phyloP scores from a whole-genome alignment of 2,888 invertebrate genomes.

The Carcina quercana region DNA sequence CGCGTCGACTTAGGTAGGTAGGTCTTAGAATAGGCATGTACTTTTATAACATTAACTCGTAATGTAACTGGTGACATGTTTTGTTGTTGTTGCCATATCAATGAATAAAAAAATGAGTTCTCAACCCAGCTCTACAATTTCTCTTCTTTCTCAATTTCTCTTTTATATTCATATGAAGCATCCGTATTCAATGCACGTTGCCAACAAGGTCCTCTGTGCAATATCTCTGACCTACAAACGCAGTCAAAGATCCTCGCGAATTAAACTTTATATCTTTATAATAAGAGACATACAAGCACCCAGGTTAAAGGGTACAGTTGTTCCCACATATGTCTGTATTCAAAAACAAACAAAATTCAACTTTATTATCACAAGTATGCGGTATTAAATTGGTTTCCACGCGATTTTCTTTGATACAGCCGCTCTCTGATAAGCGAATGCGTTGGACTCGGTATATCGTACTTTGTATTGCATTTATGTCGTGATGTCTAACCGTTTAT shows the following conservation, averaged over 20 bases:
- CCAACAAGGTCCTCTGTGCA: slow-evolving; percentile 56
- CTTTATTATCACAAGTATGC: slow-evolving; percentile 36
- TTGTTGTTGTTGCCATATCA: too few species aligned
- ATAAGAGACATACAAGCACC: too few species aligned
- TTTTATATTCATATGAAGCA: slow-evolving; percentile 26
- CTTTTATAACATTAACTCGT: too few species aligned
- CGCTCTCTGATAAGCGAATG: slow-evolving; percentile 51
- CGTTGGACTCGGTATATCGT: slow-evolving; percentile 20
- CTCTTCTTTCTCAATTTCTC: slow-evolving; percentile 16
- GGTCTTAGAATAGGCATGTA: too few species aligned
- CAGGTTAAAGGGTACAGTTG: slow-evolving; percentile 52
- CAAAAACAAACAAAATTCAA: slow-evolving; percentile 35
- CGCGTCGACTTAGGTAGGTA: too few species aligned
- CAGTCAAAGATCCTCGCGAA: too few species aligned
- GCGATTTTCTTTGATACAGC: slow-evolving; percentile 47
- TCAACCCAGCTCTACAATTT: too few species aligned
- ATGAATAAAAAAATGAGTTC: too few species aligned
- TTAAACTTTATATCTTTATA: too few species aligned
- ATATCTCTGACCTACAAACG: slow-evolving; percentile 58
- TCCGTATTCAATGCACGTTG: slow-evolving; percentile 37
- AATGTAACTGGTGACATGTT: too few species aligned
- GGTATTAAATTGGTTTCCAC: slow-evolving; percentile 36
- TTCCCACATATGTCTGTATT: slow-evolving; percentile 40
- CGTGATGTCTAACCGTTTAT: slow-evolving; percentile 41
- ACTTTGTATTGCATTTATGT: slow-evolving; percentile 41